Evolutionary conservation across 2,797 vertebrate species (phyloP).

Genomic region (Falco peregrinus): DNA sequence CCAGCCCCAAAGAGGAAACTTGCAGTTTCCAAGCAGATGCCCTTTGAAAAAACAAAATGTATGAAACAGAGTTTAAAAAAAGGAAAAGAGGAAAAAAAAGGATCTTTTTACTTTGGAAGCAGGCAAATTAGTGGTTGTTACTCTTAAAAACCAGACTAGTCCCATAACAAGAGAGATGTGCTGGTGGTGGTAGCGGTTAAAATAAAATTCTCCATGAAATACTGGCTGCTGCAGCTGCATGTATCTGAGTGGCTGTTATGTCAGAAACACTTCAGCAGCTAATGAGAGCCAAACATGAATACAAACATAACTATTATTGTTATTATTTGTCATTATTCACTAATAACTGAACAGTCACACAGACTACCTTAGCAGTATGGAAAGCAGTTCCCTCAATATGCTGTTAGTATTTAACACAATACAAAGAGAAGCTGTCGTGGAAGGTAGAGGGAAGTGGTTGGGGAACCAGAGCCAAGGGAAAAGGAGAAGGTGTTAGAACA

Average conservation of each 20-base stretch:
- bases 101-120: background rate
- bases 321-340: constrained; percentile 14
- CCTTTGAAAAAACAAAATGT: background rate
- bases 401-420: background rate
- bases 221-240: background rate
- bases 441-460: constrained; percentile 48
- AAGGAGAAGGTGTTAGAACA: constrained; percentile 46
- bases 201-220: background rate
- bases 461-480: constrained; percentile 23
- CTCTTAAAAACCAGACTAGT: background rate
- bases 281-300: background rate
- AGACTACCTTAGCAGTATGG: background rate
- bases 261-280: background rate
- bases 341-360: constrained; percentile 8
- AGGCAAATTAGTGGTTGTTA: background rate
- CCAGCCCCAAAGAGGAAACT: background rate
- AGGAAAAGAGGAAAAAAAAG: background rate
- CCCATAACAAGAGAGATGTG: background rate
- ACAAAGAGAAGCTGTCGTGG: background rate
- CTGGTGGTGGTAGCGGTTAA: background rate
- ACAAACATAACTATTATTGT: background rate
- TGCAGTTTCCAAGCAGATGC: background rate
- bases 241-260: background rate
- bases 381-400: background rate
- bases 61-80: background rate